Conservation (phyloP, 2,113 vertebrate genomes). For the Arvicanthis niloticus region DNA sequence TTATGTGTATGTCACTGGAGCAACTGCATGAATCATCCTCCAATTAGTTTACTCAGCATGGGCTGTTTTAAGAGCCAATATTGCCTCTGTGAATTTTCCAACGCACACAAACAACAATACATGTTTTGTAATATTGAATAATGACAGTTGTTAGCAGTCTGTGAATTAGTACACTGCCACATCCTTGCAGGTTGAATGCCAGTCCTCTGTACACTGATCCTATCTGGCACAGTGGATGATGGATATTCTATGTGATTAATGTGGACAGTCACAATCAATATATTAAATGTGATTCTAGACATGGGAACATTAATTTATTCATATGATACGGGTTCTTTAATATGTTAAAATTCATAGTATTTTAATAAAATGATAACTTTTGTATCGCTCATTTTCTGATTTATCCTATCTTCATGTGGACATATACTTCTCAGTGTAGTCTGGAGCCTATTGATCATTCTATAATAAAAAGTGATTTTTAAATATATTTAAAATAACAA, state of each 20-base stretch:
- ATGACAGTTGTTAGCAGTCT: conserved; percentile 10
- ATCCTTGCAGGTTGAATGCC: background rate
- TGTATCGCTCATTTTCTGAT: background rate
- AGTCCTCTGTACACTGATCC: background rate
- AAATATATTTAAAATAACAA: conserved; percentile 14
- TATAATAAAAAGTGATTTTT: background rate
- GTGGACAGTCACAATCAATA: conserved; percentile 59
- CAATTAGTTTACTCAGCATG: conserved; percentile 55
- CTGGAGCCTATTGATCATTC: background rate
- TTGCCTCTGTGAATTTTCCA: conserved; percentile 23
- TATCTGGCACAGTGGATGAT: conserved; percentile 46
- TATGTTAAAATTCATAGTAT: conserved; percentile 36
- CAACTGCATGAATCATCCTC: conserved; percentile 20
- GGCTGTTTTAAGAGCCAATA: conserved; percentile 66
- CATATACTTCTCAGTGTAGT: background rate
- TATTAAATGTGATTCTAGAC: conserved; percentile 58
- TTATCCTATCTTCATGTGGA: background rate
- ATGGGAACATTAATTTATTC: conserved; percentile 49
- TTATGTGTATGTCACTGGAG: conserved; percentile 54
- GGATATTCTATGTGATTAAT: conserved; percentile 68
- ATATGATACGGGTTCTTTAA: conserved; percentile 57
- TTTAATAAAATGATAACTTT: conserved; percentile 15
- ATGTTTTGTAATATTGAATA: conserved; percentile 12
- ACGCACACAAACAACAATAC: fast-evolving
- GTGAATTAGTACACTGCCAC: background rate